Conservation (phyloP, 53 echinoderm and acorn worm species). For the Echinarachnius parma region DNA sequence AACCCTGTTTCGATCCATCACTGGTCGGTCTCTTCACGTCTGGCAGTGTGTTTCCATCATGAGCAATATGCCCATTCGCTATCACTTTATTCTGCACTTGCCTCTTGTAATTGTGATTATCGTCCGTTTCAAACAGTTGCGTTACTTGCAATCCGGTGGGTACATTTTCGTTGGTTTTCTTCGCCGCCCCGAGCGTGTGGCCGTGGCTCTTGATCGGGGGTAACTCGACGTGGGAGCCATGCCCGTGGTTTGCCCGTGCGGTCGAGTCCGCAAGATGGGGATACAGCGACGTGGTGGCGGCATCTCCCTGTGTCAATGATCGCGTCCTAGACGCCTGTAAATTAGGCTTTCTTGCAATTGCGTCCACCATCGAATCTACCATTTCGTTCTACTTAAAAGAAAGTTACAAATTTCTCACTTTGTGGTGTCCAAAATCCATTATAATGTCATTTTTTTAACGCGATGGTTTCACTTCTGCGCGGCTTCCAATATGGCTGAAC, state of each 20-base stretch:
- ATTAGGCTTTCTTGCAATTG: constrained; percentile 93
- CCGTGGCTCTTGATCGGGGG: constrained; percentile 96
- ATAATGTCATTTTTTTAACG: background rate
- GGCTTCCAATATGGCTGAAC: constrained; percentile 62
- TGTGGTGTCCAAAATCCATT: constrained; percentile 30
- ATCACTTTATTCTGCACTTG: constrained; percentile 58
- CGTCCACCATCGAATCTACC: constrained; percentile 96
- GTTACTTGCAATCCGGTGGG: constrained; percentile 88
- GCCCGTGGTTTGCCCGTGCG: constrained; percentile 72
- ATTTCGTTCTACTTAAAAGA: constrained; percentile 47
- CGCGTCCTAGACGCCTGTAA: constrained; percentile 92
- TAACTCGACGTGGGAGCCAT: constrained; percentile 86
- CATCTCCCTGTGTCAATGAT: constrained; percentile 83
- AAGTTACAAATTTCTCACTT: constrained; percentile 21
- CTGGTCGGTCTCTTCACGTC: constrained; percentile 84
- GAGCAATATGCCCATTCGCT: constrained; percentile 63
- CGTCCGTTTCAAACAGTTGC: constrained; percentile 95
- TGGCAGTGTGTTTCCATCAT: constrained; percentile 54
- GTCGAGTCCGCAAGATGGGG: constrained; percentile 76
- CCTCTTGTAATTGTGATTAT: constrained; percentile 95
- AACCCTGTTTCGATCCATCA: constrained; percentile 86
- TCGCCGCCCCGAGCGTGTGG: constrained; percentile 75
- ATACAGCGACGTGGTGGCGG: constrained; percentile 56
- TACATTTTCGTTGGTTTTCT: constrained; percentile 80
- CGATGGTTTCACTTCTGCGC: constrained; percentile 8